Conservation (phyloP, 30 jellyfish, hydroid and myxozoan species). For the Pseudorhiza aurosa region DNA sequence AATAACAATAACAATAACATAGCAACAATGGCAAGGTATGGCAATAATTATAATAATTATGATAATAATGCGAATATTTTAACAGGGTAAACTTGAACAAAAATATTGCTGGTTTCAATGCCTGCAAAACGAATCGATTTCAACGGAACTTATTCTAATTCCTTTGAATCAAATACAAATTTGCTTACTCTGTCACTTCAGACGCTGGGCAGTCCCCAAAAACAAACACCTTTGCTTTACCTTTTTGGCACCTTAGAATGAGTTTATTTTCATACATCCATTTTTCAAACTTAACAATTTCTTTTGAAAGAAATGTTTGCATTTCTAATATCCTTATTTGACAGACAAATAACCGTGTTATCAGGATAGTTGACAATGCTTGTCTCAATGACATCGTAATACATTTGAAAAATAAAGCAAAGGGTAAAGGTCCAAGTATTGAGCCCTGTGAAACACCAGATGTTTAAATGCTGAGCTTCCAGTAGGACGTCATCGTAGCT, state of each 20-base stretch:
- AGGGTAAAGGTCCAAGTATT: slow-evolving; percentile 60
- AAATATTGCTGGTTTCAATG: too few species aligned
- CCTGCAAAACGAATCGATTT: slow-evolving; percentile 20
- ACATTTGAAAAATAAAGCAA: slow-evolving; percentile 37
- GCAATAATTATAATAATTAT: too few species aligned
- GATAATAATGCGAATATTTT: too few species aligned
- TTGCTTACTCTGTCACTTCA: slow-evolving; percentile 22
- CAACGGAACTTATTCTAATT: slow-evolving; percentile 14
- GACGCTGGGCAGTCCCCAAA: slow-evolving; percentile 67
- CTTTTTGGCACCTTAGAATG: slow-evolving; percentile 22
- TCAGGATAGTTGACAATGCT: slow-evolving; percentile 56
- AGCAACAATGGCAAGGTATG: too few species aligned
- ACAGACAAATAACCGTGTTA: slow-evolving; percentile 56
- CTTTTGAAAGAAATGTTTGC: slow-evolving; percentile 1
- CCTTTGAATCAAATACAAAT: slow-evolving; percentile 17
- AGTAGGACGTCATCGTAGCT: slow-evolving; percentile 41
- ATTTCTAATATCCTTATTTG: slow-evolving; percentile 44
- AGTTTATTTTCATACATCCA: slow-evolving; percentile 42
- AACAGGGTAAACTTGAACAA: too few species aligned
- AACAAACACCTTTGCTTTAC: slow-evolving; percentile 48
- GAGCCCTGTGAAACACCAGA: slow-evolving; percentile 72
- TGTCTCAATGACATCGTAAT: slow-evolving; percentile 27
- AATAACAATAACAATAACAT: too few species aligned
- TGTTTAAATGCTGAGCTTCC: slow-evolving; percentile 43
- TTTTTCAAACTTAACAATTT: slow-evolving; percentile 21